Conservation (phyloP, 2,888 invertebrate genomes). For the Pharmacophagus antenor region DNA sequence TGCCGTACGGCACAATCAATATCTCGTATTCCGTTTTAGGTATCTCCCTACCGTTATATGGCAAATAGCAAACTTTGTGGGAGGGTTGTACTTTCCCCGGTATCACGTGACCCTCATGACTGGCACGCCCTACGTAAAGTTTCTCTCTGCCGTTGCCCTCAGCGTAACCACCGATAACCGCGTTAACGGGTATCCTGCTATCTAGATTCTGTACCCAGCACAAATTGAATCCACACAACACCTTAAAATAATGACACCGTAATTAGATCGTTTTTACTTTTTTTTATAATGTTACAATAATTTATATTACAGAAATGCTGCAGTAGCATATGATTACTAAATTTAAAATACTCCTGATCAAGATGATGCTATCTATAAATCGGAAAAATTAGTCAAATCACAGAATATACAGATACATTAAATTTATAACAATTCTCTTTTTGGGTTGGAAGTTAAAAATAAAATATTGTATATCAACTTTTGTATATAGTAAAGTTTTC, state of each 20-base stretch:
- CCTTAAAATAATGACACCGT: constrained; percentile 42
- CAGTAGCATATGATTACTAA: too few species aligned
- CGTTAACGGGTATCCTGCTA: constrained; percentile 84
- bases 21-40: constrained; percentile 47
- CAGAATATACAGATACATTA: too few species aligned
- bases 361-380: too few species aligned
- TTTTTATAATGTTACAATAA: background rate
- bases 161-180: constrained; percentile 83
- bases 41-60: constrained; percentile 67
- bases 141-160: constrained; percentile 63
- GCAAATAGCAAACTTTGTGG: constrained; percentile 87
- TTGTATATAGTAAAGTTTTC: too few species aligned
- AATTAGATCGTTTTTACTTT: background rate
- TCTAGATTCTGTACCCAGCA: constrained; percentile 78
- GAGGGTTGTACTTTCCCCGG: constrained; percentile 88
- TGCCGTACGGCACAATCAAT: constrained; percentile 42
- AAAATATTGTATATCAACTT: too few species aligned
- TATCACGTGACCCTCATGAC: constrained; percentile 85
- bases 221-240: constrained; percentile 60
- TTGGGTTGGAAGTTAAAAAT: too few species aligned
- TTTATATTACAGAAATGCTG: too few species aligned
- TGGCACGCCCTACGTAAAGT: constrained; percentile 84
- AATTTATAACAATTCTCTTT: too few species aligned
- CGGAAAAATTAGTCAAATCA: too few species aligned
- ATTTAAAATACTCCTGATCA: too few species aligned